Conservation (phyloP, 2,888 invertebrate species). For the Andrena hattorfiana region DNA sequence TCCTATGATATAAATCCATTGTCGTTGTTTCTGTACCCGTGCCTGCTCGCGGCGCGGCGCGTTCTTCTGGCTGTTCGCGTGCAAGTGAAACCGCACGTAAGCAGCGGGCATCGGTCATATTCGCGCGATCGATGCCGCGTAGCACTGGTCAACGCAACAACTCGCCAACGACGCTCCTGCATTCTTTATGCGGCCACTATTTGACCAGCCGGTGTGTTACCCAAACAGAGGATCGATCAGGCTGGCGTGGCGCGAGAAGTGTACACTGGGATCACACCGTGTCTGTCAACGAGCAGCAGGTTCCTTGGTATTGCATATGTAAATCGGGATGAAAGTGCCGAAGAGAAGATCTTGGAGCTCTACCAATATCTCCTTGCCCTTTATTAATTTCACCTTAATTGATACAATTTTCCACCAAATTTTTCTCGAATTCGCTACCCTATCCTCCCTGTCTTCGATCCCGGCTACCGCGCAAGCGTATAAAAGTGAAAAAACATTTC, state of each 20-base stretch:
- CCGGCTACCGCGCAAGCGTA: no score
- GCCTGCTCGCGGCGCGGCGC: slow-evolving; percentile 47
- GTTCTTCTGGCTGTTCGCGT: slow-evolving; percentile 39
- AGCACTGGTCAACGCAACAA: slow-evolving; percentile 37
- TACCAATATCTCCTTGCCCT: no score
- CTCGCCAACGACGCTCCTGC: not conserved
- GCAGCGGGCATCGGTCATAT: slow-evolving; percentile 24
- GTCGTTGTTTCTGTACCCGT: slow-evolving; percentile 47
- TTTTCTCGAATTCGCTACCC: no score
- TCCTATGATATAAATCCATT: slow-evolving; percentile 68
- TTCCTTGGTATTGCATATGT: not conserved
- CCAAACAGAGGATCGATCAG: slow-evolving; percentile 7
- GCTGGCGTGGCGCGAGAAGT: slow-evolving; percentile 9
- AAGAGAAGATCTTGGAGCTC: no score
- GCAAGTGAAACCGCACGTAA: slow-evolving; percentile 29
- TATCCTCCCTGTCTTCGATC: no score
- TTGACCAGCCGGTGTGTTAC: not conserved
- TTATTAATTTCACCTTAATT: no score
- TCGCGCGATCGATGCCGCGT: slow-evolving; percentile 58
- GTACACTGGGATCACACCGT: slow-evolving; percentile 20
- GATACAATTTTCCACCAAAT: no score
- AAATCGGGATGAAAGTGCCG: not conserved
- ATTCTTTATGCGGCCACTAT: slow-evolving; percentile 27
- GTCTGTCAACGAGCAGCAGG: slow-evolving; percentile 13
- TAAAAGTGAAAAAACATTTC: no score